Base-by-base conservation (phyloP, 37 sponge, comb jelly and placozoan species). In the Geodia barretti region DNA sequence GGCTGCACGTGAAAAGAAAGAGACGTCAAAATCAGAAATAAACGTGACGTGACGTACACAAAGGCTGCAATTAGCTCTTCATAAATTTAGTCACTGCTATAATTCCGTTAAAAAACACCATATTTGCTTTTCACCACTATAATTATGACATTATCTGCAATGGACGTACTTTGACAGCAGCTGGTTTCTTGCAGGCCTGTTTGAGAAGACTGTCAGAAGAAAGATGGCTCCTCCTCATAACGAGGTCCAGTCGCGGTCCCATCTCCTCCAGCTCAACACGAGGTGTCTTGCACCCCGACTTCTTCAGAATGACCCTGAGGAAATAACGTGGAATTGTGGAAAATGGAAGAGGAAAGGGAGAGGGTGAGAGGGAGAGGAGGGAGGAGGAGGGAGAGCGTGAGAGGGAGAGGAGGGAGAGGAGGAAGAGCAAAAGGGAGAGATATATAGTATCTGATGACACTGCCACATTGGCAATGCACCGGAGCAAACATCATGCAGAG, bases 201-300 rank as follows among this genome's bases (percentile, higher is more conserved):
- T 87, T 95, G 59, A 43, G 79, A 36, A 93, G 47, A 28, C 91
- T 82, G 8, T 67, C 64, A 23, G 90, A 74, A 1, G 96, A 91
- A 4, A 93, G 54, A 24, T 89, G 89, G 23, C 83, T 73, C 39
- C 98, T 75, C 37, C 96, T 86, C 59, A 98, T 35, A 9, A 75
- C 74, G 0, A 98, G 36, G 43, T 93, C 86, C 21, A 95, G 58
- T 26, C 92, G 87, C 21, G 97, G 94, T 0, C 98, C 98, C 74
- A 98, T 93, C 74, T 98, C 96, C n/a, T 87, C 94, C 67, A 98
- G 74, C 74, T 95, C 98, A 64, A 93, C 79, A 30, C 89, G 70
- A 63, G 97, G 94, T 24, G 73, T 83, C 14, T 72, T 75, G 17
- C 69, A 75, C 36, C 97, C 97, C 19, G 95, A 94, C 68, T 97